Evolutionary conservation across 2,797 vertebrate genomes (phyloP).

Genomic region (Cossypha polioptera): DNA sequence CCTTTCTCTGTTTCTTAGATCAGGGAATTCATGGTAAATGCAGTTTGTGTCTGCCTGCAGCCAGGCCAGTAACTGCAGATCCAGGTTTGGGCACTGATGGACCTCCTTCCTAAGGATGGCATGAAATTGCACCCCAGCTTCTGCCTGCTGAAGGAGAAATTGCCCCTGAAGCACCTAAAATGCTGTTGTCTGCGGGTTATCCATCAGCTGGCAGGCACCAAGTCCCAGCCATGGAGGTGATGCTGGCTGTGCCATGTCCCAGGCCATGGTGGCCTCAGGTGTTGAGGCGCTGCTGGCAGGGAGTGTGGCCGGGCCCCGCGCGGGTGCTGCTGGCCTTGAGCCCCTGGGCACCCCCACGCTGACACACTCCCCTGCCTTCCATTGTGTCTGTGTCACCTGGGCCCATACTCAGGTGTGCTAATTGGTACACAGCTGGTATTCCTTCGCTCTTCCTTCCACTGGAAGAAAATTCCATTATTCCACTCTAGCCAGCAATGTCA

Average conservation of each 20-base stretch:
- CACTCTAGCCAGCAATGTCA: not conserved
- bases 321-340: not conserved
- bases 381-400: not conserved
- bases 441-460: not conserved
- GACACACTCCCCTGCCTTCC: not conserved
- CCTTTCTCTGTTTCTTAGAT: not conserved
- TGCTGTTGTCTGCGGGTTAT: not conserved
- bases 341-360: not conserved
- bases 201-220: fast-evolving
- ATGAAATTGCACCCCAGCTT: not conserved
- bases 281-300: fast-evolving
- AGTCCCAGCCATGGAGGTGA: not conserved
- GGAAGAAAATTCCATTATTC: not conserved
- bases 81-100: not conserved
- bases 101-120: not conserved
- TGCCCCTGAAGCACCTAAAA: not conserved
- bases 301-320: fast-evolving
- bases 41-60: not conserved
- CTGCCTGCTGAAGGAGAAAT: not conserved
- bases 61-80: not conserved
- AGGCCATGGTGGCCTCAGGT: fast-evolving
- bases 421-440: fast-evolving
- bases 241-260: not conserved
- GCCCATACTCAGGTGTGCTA: not conserved
- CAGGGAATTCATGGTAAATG: not conserved